Evolutionary conservation across 2,888 invertebrate genomes (phyloP).

Genomic region (Alviniconcha strummeri): DNA sequence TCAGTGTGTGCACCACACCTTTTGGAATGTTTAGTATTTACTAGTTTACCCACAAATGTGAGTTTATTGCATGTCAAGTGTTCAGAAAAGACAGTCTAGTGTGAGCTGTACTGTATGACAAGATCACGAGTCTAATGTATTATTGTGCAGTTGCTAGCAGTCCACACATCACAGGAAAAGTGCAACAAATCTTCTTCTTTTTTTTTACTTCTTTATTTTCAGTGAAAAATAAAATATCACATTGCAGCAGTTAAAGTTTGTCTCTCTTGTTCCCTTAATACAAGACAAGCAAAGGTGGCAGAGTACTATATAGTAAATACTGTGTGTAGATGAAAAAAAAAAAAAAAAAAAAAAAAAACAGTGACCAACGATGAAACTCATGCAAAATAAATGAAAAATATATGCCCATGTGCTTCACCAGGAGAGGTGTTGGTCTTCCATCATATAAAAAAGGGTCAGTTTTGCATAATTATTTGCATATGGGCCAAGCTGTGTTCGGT

Average conservation of each 20-base stretch:
- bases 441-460: no score
- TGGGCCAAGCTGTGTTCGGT: not conserved
- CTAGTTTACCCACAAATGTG: not conserved
- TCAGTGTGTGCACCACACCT: no score
- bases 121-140: no score
- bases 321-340: not conserved
- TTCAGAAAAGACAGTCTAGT: not conserved
- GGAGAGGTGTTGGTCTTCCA: not conserved
- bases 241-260: not conserved
- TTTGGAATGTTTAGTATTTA: not conserved
- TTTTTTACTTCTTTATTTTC: not conserved
- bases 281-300: not conserved
- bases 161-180: not conserved
- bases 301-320: not conserved
- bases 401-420: not conserved
- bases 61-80: not conserved
- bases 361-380: not conserved
- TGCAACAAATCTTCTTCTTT: not conserved
- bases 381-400: not conserved
- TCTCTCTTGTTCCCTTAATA: not conserved
- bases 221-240: conserved; percentile 3
- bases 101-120: no score
- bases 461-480: not conserved
- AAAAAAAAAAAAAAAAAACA: not conserved
- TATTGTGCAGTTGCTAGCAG: not conserved